These are phyloP conservation scores for Cydia strobilella DNA, from an alignment of 1,140 invertebrate species.

Conservation along the genomic window DNA sequence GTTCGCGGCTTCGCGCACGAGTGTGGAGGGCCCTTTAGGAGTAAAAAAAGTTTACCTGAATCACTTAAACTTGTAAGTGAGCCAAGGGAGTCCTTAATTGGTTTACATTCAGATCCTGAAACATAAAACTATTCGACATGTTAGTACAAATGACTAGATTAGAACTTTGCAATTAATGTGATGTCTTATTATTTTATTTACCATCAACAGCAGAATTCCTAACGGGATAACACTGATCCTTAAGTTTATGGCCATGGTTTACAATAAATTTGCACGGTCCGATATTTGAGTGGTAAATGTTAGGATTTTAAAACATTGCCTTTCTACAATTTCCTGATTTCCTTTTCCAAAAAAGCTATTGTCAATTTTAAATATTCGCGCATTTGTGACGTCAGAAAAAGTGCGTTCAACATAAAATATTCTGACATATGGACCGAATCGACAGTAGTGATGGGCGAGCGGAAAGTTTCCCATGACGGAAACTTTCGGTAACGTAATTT, in stretches of 20 bases:
- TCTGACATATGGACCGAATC: background rate
- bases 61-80: background rate
- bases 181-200: background rate
- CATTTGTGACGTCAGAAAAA: background rate
- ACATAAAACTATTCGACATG: conserved; percentile 3
- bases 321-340: background rate
- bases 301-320: conserved; percentile 1
- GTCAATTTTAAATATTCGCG: conserved; percentile 11
- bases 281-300: background rate
- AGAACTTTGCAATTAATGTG: background rate
- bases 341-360: background rate
- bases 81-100: background rate
- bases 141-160: background rate
- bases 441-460: no score
- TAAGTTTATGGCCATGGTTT: background rate
- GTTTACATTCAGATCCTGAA: conserved; percentile 2
- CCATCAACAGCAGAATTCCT: conserved; percentile 3
- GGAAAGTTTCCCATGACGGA: no score
- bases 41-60: background rate
- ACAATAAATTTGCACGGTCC: conserved; percentile 1
- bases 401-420: background rate
- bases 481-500: no score
- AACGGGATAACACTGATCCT: background rate
- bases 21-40: no score
- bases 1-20: no score